phyloP scores from a whole-genome alignment of 2,797 vertebrate genomes.

The Eospalax fontanierii region DNA sequence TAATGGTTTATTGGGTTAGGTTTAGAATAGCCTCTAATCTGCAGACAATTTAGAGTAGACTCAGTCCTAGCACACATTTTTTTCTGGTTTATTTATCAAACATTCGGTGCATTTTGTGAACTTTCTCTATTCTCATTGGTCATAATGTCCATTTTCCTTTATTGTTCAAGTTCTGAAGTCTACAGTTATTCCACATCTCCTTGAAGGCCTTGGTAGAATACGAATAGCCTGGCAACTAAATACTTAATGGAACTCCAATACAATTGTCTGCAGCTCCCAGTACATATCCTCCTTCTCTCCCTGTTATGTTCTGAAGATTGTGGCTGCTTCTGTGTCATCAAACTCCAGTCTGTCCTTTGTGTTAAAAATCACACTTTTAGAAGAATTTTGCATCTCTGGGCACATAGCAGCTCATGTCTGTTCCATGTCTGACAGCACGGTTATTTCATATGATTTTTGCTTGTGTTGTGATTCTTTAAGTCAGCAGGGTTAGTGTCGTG shows the following conservation, averaged over 20 bases:
- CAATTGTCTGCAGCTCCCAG: neutral
- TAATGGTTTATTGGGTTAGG: neutral
- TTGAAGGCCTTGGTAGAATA: neutral
- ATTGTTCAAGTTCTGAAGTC: neutral
- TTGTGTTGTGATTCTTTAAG: neutral
- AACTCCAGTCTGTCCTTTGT: neutral
- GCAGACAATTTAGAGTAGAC: neutral
- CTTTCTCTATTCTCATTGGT: neutral
- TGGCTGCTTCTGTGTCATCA: neutral
- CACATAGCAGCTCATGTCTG: neutral
- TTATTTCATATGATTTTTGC: neutral
- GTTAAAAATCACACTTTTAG: too few species aligned
- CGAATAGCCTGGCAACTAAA: neutral
- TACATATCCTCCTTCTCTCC: neutral
- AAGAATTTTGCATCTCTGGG: neutral
- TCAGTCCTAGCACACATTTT: neutral
- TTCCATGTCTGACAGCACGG: neutral
- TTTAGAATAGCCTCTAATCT: neutral
- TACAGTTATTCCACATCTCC: neutral
- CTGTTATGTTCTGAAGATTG: neutral
- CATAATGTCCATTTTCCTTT: neutral
- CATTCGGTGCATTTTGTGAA: neutral
- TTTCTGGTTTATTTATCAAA: conserved; percentile 15
- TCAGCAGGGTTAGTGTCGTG: neutral
- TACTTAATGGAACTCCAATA: neutral